Base-by-base conservation (phyloP, 2,888 invertebrate genomes). In the Thumatha senex region DNA sequence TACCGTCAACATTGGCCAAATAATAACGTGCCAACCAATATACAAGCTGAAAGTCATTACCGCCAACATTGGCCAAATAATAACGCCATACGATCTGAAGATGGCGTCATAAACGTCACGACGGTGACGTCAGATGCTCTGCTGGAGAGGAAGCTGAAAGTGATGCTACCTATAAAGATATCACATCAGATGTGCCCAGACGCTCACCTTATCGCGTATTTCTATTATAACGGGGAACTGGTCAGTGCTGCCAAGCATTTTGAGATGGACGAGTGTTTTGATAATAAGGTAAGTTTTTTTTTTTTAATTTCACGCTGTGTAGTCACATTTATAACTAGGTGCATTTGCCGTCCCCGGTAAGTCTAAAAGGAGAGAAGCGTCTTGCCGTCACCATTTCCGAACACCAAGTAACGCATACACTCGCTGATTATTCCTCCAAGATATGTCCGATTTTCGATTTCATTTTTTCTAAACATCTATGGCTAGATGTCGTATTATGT, bases 221-320 rank as follows among this genome's bases (percentile, higher is more conserved):
- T 93, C 70, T 85, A 93, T 50, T 78, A 88, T 14, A 89, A 92
- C 36, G 92, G 92, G 0, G 93, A 94, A 62, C 77, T 93, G 1
- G 86, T 94, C 9, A 93, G 93, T 38, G 92, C 93, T 4, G 90
- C 86, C 59, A 88, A 92, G 53, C 84, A 87, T 66, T 88, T 94
- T 50, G 84, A 89, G 13, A 87, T 93, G 65, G 86, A 92, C 5
- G 91, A 92, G 31, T 94, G 94, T 70, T 93, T 93, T 66, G 84
- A 78, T 10, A 93, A 94, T 71, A 91, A 93, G 88, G 94, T 94
- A 69, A 66, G 67, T 4, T 39, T 29, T 31, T 40, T 8, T n/a
- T 13, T 15, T n/a, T 11, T 15, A 7, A 0, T 0, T 4, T 4
- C 10, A 5, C 15, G 7, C 1, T 10, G 0, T 13, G 15, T 15